phyloP scores from a whole-genome alignment of 2,113 vertebrate genomes.

The Aleadryas rufinucha region DNA sequence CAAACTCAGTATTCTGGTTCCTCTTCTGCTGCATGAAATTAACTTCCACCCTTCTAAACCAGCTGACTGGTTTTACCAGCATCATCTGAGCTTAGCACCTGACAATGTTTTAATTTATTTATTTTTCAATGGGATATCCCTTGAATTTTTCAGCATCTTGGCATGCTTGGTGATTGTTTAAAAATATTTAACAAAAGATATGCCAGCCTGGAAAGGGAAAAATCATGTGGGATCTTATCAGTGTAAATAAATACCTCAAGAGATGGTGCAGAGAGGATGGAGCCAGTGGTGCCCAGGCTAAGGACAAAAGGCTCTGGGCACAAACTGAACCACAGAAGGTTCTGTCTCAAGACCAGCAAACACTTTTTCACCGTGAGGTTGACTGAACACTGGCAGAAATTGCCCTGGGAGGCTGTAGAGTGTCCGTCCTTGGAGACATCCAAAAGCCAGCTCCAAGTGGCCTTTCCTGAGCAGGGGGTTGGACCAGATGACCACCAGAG shows the following conservation, averaged over 20 bases:
- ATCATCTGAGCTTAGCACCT: neutral
- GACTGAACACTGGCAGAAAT: neutral
- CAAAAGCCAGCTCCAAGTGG: neutral
- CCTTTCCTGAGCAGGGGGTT: neutral
- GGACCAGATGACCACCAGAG: neutral
- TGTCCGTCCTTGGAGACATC: rapidly evolving
- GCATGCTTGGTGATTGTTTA: neutral
- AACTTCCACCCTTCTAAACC: neutral
- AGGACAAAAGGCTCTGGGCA: neutral
- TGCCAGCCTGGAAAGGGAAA: neutral
- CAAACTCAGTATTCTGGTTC: neutral
- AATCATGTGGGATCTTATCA: rapidly evolving
- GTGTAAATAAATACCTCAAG: neutral
- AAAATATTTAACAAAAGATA: neutral
- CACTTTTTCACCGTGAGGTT: neutral
- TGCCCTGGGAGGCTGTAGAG: neutral
- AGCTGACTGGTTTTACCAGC: neutral
- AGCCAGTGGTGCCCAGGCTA: neutral
- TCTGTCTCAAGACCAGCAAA: neutral
- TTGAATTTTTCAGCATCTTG: neutral
- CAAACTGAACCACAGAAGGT: neutral
- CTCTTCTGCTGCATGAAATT: neutral
- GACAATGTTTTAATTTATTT: neutral
- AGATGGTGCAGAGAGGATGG: rapidly evolving
- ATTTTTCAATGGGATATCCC: neutral